phyloP scores from a whole-genome alignment of 2,888 invertebrate species.

The Agonopterix arenella region DNA sequence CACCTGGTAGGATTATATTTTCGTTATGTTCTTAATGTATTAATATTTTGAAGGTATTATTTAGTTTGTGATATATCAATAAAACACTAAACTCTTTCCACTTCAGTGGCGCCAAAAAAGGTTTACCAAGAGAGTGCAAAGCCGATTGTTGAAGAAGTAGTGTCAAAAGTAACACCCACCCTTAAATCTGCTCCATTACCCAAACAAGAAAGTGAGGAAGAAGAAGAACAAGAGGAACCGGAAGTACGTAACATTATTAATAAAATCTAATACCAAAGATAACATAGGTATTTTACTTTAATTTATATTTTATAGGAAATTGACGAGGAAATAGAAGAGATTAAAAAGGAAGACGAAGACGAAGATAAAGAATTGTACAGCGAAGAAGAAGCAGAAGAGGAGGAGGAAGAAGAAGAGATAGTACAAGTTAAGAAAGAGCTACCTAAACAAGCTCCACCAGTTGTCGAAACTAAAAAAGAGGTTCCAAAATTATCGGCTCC shows the following conservation, averaged over 20 bases:
- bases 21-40: neutral
- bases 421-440: constrained; percentile 25
- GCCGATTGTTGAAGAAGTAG: constrained; percentile 24
- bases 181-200: constrained; percentile 27
- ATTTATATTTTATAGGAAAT: constrained; percentile 26
- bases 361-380: constrained; percentile 52
- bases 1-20: constrained; percentile 27
- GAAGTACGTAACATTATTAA: neutral
- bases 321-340: constrained; percentile 6
- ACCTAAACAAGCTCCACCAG: constrained; percentile 25
- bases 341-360: constrained; percentile 23
- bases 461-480: neutral
- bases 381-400: constrained; percentile 50
- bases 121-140: constrained; percentile 20
- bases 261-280: neutral
- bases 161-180: constrained; percentile 22
- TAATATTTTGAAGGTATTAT: constrained; percentile 4
- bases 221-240: constrained; percentile 27
- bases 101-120: constrained; percentile 28
- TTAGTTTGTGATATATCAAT: no score
- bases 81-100: constrained; percentile 9
- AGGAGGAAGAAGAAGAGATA: constrained; percentile 47
- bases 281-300: neutral
- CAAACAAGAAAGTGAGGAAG: constrained; percentile 38
- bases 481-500: constrained; percentile 15